Base-by-base conservation (phyloP, 2,797 vertebrate genomes). In the Acipenser oxyrinchus region DNA sequence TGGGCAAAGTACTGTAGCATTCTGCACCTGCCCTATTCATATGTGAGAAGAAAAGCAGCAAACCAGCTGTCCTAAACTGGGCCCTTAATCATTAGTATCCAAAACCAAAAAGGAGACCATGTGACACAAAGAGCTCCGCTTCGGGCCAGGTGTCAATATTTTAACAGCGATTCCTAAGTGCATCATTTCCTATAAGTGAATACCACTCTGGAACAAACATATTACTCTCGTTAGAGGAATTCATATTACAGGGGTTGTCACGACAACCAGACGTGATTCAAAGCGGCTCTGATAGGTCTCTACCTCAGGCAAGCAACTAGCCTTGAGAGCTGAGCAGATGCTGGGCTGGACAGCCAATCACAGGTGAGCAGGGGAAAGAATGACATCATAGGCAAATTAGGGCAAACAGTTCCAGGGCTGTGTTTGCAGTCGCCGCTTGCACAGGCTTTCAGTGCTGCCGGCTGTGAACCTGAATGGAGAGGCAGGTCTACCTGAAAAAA, bases 371-470 rank as follows among this genome's bases (percentile, higher is more conserved):
- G 75, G 75, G 77, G 82, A 89, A 94, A 90, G 80, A 83, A 90
- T 95, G 93, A 95, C 93, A 93, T 94, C 94, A 97, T 90, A 93
- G 88, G 89, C 88, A 89, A 90, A 90, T 88, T 76, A 70, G 85
- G 87, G 85, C 86, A 90, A 86, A 75, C 18, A 78, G 51, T 75
- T 78, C 18, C 65, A 85, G 74, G 68, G 66, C 80, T 87, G 77
- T 73, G 85, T 82, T 91, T 90, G 76, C 67, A n/a, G 71, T 77
- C 4, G 69, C 76, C 78, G 79, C 85, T 78, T 6, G 10, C 18
- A 37, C 13, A 37, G 48, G 12, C 1, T 62, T 62, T 37, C 60
- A 23, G 9, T 10, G n/a, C 9, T 55, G 53, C 53, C 6, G 4
- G 53, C 53, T 55, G 18, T 37, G 23, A 62, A 62, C 7, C 60